Evolutionary conservation across 1,140 invertebrate genomes (phyloP).

Genomic region (Drosophila mojavensis): DNA sequence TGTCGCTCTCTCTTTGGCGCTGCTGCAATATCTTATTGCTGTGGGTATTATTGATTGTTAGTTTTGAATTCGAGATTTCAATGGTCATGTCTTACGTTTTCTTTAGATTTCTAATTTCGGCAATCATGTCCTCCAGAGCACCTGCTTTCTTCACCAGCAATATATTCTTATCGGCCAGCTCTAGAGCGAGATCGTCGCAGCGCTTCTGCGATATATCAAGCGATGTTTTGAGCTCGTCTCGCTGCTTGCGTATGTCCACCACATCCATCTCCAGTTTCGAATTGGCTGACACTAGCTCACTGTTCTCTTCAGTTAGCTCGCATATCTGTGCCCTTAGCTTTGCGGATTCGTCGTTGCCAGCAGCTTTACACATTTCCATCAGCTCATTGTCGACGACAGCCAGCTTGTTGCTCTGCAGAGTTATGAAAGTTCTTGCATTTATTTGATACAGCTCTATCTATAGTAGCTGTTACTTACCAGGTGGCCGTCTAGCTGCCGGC

Average conservation of each 20-base stretch:
- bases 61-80: too few species aligned
- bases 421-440: background rate
- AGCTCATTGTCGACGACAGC: conserved; percentile 3
- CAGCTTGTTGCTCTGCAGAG: conserved; percentile 1
- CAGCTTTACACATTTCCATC: background rate
- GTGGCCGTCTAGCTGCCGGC: background rate
- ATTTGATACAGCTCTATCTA: background rate
- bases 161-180: conserved; percentile 18
- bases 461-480: conserved; percentile 19
- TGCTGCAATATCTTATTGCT: conserved; percentile 19
- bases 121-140: background rate
- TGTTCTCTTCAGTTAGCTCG: background rate
- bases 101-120: conserved; percentile 8
- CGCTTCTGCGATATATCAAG: background rate
- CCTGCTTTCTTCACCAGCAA: background rate
- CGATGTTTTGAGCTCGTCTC: background rate
- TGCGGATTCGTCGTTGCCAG: background rate
- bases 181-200: background rate
- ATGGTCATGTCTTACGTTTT: conserved; percentile 27
- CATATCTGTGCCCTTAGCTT: background rate
- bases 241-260: background rate
- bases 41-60: background rate
- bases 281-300: background rate
- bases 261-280: conserved; percentile 1
- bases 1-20: conserved; percentile 13